These are phyloP conservation scores for Spea multiplicata DNA, from an alignment of 2,113 vertebrate species.

Conservation along the genomic window DNA sequence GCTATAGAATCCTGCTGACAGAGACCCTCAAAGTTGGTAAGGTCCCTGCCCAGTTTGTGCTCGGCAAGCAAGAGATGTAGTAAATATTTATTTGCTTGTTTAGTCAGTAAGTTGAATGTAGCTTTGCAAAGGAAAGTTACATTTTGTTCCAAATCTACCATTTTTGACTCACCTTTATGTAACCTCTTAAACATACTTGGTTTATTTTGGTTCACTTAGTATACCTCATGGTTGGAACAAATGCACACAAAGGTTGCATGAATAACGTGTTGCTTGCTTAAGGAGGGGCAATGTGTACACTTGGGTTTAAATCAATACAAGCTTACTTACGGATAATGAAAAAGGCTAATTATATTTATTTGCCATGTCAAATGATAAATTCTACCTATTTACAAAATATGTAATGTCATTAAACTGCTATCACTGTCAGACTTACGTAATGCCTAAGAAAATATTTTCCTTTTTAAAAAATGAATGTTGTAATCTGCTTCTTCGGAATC, in stretches of 20 bases:
- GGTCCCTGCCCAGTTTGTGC: no score
- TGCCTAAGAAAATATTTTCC: no score
- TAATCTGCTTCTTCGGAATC: no score
- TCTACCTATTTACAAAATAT: background rate
- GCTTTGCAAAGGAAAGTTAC: no score
- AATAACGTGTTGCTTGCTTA: background rate
- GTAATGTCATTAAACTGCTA: background rate
- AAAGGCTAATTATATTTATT: background rate
- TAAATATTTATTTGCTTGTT: no score
- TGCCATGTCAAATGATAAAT: background rate
- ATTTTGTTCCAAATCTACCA: no score
- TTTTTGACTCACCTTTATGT: background rate
- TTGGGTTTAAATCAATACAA: background rate
- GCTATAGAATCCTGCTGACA: no score
- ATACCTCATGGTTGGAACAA: background rate
- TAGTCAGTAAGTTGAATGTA: no score
- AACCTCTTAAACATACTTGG: background rate
- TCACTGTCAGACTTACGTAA: background rate
- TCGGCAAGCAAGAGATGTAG: no score
- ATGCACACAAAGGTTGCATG: background rate
- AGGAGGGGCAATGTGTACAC: background rate
- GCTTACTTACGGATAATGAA: background rate
- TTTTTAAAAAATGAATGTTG: no score
- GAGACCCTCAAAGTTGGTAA: no score
- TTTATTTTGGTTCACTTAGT: background rate